Evolutionary conservation across 64 coral and sea anemone genomes (phyloP).

Genomic region (Pocillopora damicornis): DNA sequence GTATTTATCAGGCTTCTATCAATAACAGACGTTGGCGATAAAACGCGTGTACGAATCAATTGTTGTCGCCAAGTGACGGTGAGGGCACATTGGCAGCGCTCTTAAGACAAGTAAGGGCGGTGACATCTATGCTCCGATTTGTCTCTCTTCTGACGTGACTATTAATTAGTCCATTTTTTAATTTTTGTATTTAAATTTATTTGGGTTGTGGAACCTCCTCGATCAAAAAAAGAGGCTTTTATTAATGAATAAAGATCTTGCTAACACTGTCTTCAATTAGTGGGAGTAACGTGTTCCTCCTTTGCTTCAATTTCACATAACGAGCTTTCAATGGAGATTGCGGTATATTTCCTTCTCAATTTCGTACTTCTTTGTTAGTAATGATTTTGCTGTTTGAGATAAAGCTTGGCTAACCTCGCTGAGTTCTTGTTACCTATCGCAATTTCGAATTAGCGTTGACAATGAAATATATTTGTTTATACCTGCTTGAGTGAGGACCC

Average conservation of each 20-base stretch:
- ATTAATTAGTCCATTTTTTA: conserved; percentile 59
- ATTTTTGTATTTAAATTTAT: conserved; percentile 53
- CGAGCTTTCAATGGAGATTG: neutral
- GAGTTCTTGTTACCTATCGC: conserved; percentile 15
- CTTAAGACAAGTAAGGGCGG: neutral
- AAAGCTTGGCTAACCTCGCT: neutral
- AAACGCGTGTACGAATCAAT: conserved; percentile 3
- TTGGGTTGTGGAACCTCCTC: conserved; percentile 7
- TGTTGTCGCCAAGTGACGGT: conserved; percentile 20
- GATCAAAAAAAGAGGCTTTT: neutral
- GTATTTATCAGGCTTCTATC: neutral
- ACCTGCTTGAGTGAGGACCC: neutral
- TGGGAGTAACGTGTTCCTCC: neutral
- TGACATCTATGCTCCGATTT: conserved; percentile 22
- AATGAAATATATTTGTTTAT: conserved; percentile 10
- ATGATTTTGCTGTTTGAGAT: neutral
- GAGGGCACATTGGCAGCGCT: neutral
- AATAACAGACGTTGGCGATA: neutral
- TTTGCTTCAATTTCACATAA: neutral
- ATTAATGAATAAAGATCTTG: neutral
- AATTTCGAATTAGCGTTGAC: conserved; percentile 26
- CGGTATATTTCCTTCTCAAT: neutral
- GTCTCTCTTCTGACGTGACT: conserved; percentile 26
- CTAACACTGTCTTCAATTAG: neutral
- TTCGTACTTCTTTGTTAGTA: neutral